phyloP scores from a whole-genome alignment of 92 coral and sea anemone genomes.

The Pocillopora meandrina region DNA sequence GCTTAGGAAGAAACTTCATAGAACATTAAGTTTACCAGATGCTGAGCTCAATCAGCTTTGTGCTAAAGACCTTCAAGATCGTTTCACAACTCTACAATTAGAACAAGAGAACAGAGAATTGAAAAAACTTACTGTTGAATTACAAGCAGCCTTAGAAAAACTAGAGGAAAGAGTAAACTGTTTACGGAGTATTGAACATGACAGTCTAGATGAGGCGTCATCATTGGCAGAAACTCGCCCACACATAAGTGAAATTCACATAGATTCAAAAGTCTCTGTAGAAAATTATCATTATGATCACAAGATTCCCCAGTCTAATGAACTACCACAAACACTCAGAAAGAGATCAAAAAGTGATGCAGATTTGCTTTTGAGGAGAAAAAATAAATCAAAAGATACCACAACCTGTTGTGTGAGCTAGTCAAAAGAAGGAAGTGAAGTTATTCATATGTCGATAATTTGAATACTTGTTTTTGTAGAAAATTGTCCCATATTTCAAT shows the following conservation, averaged over 20 bases:
- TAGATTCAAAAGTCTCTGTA: conserved; percentile 14
- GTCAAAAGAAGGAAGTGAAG: neutral
- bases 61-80: conserved; percentile 86
- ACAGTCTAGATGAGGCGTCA: conserved; percentile 70
- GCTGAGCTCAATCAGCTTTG: conserved; percentile 82
- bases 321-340: conserved; percentile 26
- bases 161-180: conserved; percentile 85
- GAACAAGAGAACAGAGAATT: conserved; percentile 94
- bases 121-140: conserved; percentile 85
- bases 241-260: neutral
- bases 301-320: neutral
- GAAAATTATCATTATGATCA: neutral
- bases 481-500: neutral
- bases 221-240: conserved; percentile 24
- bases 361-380: conserved; percentile 18
- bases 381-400: conserved; percentile 25
- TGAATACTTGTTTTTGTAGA: conserved; percentile 7
- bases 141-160: conserved; percentile 91
- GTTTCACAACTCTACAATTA: conserved; percentile 89
- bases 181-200: conserved; percentile 72
- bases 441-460: neutral
- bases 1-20: conserved; percentile 81
- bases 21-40: conserved; percentile 96
- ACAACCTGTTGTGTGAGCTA: conserved; percentile 48
- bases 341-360: conserved; percentile 35